phyloP scores from a whole-genome alignment of 2,888 invertebrate genomes.

The Chrysina gloriosa region DNA sequence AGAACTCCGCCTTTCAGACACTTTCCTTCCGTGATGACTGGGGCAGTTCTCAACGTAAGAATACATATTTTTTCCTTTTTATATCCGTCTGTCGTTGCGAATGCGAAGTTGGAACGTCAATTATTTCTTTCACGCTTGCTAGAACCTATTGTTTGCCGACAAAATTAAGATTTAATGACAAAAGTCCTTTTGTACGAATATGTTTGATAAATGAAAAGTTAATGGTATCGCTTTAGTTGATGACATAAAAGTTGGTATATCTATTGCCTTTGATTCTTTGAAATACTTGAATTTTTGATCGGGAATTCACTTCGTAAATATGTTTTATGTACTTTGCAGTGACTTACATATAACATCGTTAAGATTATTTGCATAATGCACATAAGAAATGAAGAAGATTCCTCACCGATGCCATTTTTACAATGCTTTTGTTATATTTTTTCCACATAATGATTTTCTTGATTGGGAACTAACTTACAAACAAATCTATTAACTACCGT shows the following conservation, averaged over 20 bases:
- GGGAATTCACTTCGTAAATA: too few species aligned
- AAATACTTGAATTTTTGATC: too few species aligned
- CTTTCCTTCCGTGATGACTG: slow-evolving; percentile 70
- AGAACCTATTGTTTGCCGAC: slow-evolving; percentile 1
- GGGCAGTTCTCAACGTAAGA: slow-evolving; percentile 83
- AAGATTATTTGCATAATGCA: too few species aligned
- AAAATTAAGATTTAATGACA: slow-evolving; percentile 15
- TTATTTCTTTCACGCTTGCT: slow-evolving; percentile 2
- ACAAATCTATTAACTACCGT: too few species aligned
- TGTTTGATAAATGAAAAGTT: slow-evolving; percentile 4
- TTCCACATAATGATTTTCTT: too few species aligned
- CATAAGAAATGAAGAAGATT: too few species aligned
- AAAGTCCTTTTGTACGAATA: background rate
- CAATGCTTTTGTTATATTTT: too few species aligned
- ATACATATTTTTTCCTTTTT: slow-evolving; percentile 36
- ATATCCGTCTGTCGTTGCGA: background rate
- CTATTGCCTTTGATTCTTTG: too few species aligned
- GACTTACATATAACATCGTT: too few species aligned
- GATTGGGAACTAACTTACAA: too few species aligned
- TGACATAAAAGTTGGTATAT: background rate
- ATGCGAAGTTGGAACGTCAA: background rate
- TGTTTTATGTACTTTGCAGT: too few species aligned
- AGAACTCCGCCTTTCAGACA: slow-evolving; percentile 79
- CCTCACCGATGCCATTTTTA: too few species aligned
- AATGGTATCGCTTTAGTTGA: background rate